Conservation (phyloP, 1,140 invertebrate genomes). For the Drosophila hydei region DNA sequence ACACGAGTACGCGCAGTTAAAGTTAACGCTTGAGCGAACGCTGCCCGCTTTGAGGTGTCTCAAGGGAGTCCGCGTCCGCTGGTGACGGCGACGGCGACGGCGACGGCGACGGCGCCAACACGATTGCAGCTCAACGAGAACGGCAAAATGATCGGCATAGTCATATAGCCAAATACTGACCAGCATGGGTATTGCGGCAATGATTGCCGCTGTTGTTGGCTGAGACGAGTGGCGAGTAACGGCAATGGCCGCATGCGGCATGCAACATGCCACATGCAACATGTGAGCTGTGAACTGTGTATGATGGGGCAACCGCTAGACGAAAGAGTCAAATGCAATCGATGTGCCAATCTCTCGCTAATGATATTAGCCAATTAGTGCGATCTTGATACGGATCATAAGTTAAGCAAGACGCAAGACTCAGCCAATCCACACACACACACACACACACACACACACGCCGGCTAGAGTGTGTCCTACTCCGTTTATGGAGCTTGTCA, state of each 20-base stretch:
- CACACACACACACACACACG: not conserved
- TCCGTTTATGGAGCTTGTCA: not conserved
- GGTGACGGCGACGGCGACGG: not conserved
- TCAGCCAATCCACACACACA: not conserved
- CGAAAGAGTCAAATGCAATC: constrained; percentile 55
- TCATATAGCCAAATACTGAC: constrained; percentile 35
- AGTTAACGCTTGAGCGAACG: constrained; percentile 53
- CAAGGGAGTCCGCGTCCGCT: constrained; percentile 33
- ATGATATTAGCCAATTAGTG: constrained; percentile 54
- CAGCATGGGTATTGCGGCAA: constrained; percentile 47
- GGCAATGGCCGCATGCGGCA: constrained; percentile 41
- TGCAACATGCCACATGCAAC: constrained; percentile 34
- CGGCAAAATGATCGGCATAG: constrained; percentile 42
- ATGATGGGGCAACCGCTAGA: constrained; percentile 31
- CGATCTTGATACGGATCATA: constrained; percentile 42
- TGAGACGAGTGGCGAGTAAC: constrained; percentile 30
- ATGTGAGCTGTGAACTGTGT: constrained; percentile 6
- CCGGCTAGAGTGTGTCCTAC: not conserved
- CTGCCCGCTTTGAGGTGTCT: constrained; percentile 33
- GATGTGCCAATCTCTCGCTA: constrained; percentile 49
- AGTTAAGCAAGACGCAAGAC: constrained; percentile 1
- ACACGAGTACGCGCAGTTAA: constrained; percentile 50
- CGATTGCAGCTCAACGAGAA: constrained; percentile 67
- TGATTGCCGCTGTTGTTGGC: constrained; percentile 17
- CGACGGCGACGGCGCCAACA: constrained; percentile 11